These are phyloP conservation scores for Mesoclemmys tuberculata DNA, from an alignment of 2,113 vertebrate genomes.

Conservation along the genomic window DNA sequence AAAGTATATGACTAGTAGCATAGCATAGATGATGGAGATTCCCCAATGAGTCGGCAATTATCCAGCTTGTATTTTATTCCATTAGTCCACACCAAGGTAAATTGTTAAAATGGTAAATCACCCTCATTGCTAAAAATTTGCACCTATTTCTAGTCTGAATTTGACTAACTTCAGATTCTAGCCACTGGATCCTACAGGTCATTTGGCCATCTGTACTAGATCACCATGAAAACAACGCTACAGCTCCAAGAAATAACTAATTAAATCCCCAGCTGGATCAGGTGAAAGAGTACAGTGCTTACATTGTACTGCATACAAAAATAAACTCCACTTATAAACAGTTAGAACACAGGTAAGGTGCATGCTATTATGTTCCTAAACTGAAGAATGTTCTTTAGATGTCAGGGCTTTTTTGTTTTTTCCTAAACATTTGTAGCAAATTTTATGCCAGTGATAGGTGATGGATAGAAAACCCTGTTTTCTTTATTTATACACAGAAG, in stretches of 20 bases:
- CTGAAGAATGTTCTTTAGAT: too few species aligned
- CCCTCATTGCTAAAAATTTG: too few species aligned
- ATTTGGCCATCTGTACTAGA: not conserved
- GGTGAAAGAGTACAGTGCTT: not conserved
- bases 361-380: not conserved
- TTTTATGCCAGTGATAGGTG: too few species aligned
- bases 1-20: not conserved
- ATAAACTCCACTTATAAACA: not conserved
- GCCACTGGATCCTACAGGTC: not conserved
- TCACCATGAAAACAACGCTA: not conserved
- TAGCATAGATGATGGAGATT: not conserved
- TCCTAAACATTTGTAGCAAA: too few species aligned
- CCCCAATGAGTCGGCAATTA: not conserved
- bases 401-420: too few species aligned
- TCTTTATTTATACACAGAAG: not conserved
- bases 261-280: fast-evolving
- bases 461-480: not conserved
- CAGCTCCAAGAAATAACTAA: not conserved
- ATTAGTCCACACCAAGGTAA: not conserved
- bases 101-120: too few species aligned
- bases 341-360: not conserved
- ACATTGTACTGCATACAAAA: not conserved
- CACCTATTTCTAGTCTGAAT: not conserved
- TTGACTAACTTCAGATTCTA: not conserved
- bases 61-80: not conserved